Conservation (phyloP, 2,113 vertebrate species). For the Silurus glanis region DNA sequence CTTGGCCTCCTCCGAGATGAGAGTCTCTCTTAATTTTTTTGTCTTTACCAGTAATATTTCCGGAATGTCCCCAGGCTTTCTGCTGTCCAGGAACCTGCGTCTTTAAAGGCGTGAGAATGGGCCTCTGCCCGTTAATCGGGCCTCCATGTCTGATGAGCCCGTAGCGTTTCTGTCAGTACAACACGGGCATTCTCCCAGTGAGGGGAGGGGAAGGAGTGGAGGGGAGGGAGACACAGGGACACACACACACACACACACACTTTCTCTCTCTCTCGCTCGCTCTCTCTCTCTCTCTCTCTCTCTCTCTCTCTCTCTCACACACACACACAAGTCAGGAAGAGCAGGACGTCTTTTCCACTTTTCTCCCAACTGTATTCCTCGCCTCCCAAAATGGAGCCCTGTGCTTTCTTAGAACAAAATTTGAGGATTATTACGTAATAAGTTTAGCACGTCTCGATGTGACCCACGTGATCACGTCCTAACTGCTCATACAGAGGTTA, state of each 20-base stretch:
- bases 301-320: background rate
- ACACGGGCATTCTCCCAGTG: conserved; percentile 75
- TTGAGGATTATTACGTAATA: too few relatives aligned
- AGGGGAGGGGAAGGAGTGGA: conserved; percentile 54
- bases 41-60: conserved; percentile 58
- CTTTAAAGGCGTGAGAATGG: conserved; percentile 73
- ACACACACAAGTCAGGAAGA: conserved; percentile 34
- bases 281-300: too few relatives aligned
- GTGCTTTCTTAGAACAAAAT: too few relatives aligned
- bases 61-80: conserved; percentile 60
- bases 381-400: background rate
- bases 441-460: too few relatives aligned
- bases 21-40: background rate
- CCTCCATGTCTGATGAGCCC: conserved; percentile 81
- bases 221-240: conserved; percentile 49
- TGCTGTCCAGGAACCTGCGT: conserved; percentile 60
- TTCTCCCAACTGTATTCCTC: conserved; percentile 8
- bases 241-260: conserved; percentile 6
- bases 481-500: background rate
- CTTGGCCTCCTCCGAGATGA: conserved; percentile 58
- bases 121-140: conserved; percentile 74
- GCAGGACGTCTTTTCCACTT: conserved; percentile 60
- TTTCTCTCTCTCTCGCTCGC: too few relatives aligned
- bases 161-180: conserved; percentile 79
- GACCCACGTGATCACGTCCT: background rate